Percentiles rank a stretch among this genome's conserved stretches.
These are phyloP conservation scores for Ganaspis brasiliensis DNA, from an alignment of 2,888 invertebrate genomes.

Conservation along the genomic window DNA sequence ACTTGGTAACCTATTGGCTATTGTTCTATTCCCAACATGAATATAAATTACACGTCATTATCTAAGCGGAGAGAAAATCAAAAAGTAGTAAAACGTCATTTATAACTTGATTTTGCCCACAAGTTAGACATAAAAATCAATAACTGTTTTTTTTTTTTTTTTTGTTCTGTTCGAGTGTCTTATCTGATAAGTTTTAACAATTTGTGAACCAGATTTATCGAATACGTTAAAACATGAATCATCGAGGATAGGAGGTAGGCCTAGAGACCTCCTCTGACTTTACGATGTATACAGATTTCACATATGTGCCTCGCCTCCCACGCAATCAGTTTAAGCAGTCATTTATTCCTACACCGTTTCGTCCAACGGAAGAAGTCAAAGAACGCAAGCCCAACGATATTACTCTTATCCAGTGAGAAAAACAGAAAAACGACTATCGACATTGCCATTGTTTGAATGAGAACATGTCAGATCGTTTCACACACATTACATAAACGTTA, in stretches of 20 bases:
- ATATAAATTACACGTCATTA: constrained; percentile 12
- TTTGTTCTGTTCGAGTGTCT: not conserved
- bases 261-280: constrained; percentile 34
- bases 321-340: constrained; percentile 23
- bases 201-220: constrained; percentile 16
- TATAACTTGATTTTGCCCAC: not conserved
- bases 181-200: constrained; percentile 9
- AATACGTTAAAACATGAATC: constrained; percentile 18
- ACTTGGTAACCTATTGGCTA: not conserved
- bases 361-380: not conserved
- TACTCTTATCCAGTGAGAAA: not conserved
- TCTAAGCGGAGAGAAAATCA: not conserved
- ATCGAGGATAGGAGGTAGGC: constrained; percentile 21
- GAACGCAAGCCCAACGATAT: not conserved
- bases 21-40: constrained; percentile 1
- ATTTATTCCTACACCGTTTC: constrained; percentile 17
- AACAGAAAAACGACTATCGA: not conserved
- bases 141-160: too few relatives aligned
- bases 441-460: not conserved
- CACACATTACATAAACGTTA: not conserved
- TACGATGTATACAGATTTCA: not conserved
- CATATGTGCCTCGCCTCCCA: constrained; percentile 2
- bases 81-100: constrained; percentile 2
- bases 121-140: not conserved
- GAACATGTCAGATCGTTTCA: not conserved